Base-by-base conservation (phyloP, 2,888 invertebrate genomes). In the Hirtodrosophila cameraria region DNA sequence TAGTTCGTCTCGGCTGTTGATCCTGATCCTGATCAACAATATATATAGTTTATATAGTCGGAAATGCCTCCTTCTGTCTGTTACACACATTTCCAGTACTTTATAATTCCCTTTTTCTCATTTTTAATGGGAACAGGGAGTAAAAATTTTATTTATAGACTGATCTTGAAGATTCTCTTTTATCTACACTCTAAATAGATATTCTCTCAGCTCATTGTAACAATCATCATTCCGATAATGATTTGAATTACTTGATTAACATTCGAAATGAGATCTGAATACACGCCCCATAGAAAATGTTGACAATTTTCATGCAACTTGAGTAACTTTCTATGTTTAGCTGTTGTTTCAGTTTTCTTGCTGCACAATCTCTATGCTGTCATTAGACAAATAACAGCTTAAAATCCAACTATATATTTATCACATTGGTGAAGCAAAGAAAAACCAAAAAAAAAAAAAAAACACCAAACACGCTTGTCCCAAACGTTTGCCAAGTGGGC, bases 321-420 rank as follows among this genome's bases (percentile, higher is more conserved):
- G 1, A 31, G 50, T 52, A 52, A 61, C 70, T 70, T 70, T 70
- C 70, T 66, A 71, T 70, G 70, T 58, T 66, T 70, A 61, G 38
- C 42, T 11, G 55, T 33, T 50, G 50, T 23, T 45, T 54, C 20
- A 58, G 71, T 71, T 70, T 65, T 61, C 70, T 70, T 65, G 53
- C 69, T 66, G 70, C 55, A 69, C 59, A 64, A 48, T 54, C 46
- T 63, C 50, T 33, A 42, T n/a, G 18, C 58, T 38, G 45, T 57
- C 45, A 69, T 69, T 70, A 60, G 45, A 60, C 59, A 58, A 39
- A 65, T 49, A 60, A 16, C 41, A 12, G 38, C 38, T 50, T 3
- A 35, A 20, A 48, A 42, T 48, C 28, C 16, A 52, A 36, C 35
- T 48, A 50, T 41, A 42, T 67, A 55, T 57, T 48, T 48, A 33